Evolutionary conservation across 2,797 vertebrate genomes (phyloP).

Genomic region (Peromyscus attwateri): DNA sequence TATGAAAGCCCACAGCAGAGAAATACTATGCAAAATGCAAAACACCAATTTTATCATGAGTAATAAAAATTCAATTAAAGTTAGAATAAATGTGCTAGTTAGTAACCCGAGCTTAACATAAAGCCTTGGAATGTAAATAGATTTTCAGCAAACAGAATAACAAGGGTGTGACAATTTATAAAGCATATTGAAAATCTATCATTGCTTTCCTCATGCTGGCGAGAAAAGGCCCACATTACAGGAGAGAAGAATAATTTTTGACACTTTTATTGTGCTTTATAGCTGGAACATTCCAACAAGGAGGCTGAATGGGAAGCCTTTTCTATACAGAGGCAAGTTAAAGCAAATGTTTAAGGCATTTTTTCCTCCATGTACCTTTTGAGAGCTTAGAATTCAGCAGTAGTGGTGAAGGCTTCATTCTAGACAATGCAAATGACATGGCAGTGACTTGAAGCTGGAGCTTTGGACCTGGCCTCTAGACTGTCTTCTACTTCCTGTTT

Average conservation of each 20-base stretch:
- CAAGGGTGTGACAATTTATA: constrained; percentile 78
- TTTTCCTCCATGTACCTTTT: background rate
- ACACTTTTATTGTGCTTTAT: constrained; percentile 72
- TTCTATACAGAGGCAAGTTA: background rate
- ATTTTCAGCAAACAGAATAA: constrained; percentile 80
- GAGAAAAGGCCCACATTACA: constrained; percentile 51
- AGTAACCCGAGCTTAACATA: constrained; percentile 78
- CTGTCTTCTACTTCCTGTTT: background rate
- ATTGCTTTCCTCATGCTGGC: constrained; percentile 54
- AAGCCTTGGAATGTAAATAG: constrained; percentile 74
- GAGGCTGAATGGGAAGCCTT: constrained; percentile 25
- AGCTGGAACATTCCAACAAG: constrained; percentile 4
- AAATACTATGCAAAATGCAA: constrained; percentile 80
- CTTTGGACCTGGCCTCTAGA: background rate
- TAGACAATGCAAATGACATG: background rate
- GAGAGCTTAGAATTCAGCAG: background rate
- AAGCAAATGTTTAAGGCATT: constrained; percentile 10
- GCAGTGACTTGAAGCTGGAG: background rate
- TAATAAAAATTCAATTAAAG: constrained; percentile 85
- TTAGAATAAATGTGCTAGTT: constrained; percentile 77
- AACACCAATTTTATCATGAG: constrained; percentile 80
- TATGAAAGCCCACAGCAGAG: constrained; percentile 64
- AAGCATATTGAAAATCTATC: constrained; percentile 73
- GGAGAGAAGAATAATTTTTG: constrained; percentile 67
- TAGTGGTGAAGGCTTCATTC: background rate